These are phyloP conservation scores for Lepeophtheirus salmonis DNA, from an alignment of 1,140 invertebrate genomes.

Conservation along the genomic window DNA sequence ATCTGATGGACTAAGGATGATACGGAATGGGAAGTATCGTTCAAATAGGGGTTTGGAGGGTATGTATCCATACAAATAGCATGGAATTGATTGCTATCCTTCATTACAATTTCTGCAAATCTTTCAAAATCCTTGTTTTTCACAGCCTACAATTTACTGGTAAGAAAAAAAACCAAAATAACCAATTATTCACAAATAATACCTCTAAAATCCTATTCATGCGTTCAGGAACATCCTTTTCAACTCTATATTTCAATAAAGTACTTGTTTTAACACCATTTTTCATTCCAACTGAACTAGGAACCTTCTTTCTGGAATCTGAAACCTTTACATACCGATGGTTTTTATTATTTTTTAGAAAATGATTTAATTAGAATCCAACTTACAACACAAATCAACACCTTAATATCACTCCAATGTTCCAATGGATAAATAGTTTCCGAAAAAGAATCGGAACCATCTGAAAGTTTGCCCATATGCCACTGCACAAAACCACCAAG, in stretches of 20 bases:
- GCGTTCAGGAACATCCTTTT: constrained; percentile 46
- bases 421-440: constrained; percentile 23
- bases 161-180: constrained; percentile 10
- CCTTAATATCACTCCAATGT: constrained; percentile 67
- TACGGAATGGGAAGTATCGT: constrained; percentile 59
- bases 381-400: constrained; percentile 67
- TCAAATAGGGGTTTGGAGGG: constrained; percentile 84
- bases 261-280: constrained; percentile 56
- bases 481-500: constrained; percentile 84
- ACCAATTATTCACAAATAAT: constrained; percentile 15
- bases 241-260: constrained; percentile 52
- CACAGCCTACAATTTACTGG: constrained; percentile 42
- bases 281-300: constrained; percentile 83
- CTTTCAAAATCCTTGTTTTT: constrained; percentile 51
- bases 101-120: constrained; percentile 87
- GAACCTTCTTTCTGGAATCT: constrained; percentile 61
- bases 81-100: constrained; percentile 95
- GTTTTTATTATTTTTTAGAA: neutral
- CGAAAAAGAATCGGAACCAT: constrained; percentile 67
- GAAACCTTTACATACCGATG: no score
- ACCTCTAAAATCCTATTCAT: constrained; percentile 43
- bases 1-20: constrained; percentile 59
- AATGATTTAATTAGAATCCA: neutral
- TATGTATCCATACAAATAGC: constrained; percentile 80
- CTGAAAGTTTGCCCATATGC: constrained; percentile 44